Base-by-base conservation (phyloP, 35 echinoderm and acorn worm genomes). In the Apostichopus parvimensis region DNA sequence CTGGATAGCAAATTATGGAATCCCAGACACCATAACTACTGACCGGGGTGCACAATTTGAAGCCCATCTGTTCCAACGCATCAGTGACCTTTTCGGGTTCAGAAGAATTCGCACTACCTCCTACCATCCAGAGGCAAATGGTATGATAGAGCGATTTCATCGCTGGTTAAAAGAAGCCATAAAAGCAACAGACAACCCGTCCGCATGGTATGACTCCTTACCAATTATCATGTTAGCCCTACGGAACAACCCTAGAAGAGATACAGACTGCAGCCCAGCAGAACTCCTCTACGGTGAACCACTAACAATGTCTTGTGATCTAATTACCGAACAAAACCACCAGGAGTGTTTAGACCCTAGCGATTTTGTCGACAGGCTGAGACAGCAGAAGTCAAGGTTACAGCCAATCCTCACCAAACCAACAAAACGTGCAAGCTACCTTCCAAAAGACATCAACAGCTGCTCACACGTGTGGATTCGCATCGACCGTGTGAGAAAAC, bases 71-170 rank as follows among this genome's bases (percentile, higher is more conserved):
- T 84, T 84, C 5, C 6, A 7, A 7, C 15, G 11, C 15, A 6
- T 84, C 11, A 55, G 1, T 26, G 13, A 84, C 5, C n/a, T 53
- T 11, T 55, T 84, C 15, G 81, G 81, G 12, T 88, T 55, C 60
- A 88, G 13, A 9, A 17, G 53, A 8, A 60, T 87, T 9, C 9
- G 91, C 6, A 92, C 79, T 54, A 84, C 78, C n/a, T 80, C 79
- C 8, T 85, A 92, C 79, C 91, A 92, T 64, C 91, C 91, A 6
- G 25, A 54, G 13, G 45, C 77, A 6, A 94, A 94, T 20, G 77
- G 93, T 6, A 14, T 94, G 12, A 87, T 94, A 7, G 93, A 94
- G 73, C 93, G 93, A 9, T 83, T 91, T n/a, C 93, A 94, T 80
- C 87, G 88, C 9, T 88, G 91, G 1, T 57, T 84, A 13, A 94